phyloP scores from a whole-genome alignment of 2,888 invertebrate species.

The Nowickia ferox region DNA sequence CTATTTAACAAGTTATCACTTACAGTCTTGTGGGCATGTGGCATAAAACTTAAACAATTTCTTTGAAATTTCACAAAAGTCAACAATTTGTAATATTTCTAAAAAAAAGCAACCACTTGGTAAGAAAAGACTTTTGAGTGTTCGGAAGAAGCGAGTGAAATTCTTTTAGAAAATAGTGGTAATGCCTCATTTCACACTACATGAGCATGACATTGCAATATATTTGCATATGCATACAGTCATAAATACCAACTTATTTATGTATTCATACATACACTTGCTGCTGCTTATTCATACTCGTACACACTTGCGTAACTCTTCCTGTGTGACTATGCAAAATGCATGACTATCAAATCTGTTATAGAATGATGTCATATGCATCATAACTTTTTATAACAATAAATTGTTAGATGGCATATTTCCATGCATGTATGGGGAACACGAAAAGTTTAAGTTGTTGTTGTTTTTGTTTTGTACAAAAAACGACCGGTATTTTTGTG shows the following conservation, averaged over 20 bases:
- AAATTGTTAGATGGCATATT: slow-evolving; percentile 38
- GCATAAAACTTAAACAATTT: neutral
- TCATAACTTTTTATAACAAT: slow-evolving; percentile 59
- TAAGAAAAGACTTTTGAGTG: neutral
- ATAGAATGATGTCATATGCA: slow-evolving; percentile 67
- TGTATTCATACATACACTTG: slow-evolving; percentile 2
- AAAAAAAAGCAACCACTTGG: slow-evolving; percentile 12
- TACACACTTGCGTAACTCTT: neutral
- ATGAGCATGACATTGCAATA: slow-evolving; percentile 28
- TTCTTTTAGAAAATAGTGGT: slow-evolving; percentile 37
- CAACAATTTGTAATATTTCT: slow-evolving; percentile 14
- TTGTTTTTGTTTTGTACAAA: slow-evolving; percentile 5
- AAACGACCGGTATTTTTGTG: slow-evolving; percentile 53
- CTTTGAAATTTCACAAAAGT: neutral
- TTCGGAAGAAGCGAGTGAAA: neutral
- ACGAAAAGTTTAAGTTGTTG: slow-evolving; percentile 43
- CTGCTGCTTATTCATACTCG: neutral
- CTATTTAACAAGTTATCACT: neutral
- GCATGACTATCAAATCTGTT: slow-evolving; percentile 51
- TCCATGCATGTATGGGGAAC: neutral
- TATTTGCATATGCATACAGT: neutral
- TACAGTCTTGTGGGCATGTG: neutral
- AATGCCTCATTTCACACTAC: slow-evolving; percentile 38
- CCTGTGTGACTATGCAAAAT: neutral
- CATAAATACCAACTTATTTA: slow-evolving; percentile 45